A percentile compares a stretch with the other conserved stretches of the same genome.
phyloP scores from a whole-genome alignment of 2,888 invertebrate species.

The Pristionchus japonicus region DNA sequence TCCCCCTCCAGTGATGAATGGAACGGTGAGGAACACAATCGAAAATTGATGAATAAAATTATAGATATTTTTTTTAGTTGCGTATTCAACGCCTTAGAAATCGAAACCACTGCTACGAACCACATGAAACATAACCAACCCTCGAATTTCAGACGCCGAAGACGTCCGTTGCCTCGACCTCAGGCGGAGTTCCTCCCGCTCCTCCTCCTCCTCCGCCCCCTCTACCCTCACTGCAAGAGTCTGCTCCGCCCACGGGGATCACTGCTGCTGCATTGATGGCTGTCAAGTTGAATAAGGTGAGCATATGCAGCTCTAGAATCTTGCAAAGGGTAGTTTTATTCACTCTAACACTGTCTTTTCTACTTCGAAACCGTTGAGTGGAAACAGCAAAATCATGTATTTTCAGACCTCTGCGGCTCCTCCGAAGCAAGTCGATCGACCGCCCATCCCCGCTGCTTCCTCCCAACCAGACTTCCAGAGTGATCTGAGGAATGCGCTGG shows the following conservation, averaged over 20 bases:
- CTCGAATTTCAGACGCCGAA: conserved; percentile 9
- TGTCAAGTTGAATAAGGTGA: conserved; percentile 55
- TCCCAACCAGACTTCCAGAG: conserved; percentile 70
- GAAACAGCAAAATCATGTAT: not conserved
- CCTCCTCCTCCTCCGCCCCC: conserved; percentile 76
- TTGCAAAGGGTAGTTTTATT: no score
- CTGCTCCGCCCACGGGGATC: conserved; percentile 50
- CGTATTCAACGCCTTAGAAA: not conserved
- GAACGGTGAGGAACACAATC: not conserved
- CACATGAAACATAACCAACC: not conserved
- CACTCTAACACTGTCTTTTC: not conserved
- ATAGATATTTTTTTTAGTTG: not conserved
- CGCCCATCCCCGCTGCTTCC: not conserved
- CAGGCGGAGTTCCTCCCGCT: conserved; percentile 56
- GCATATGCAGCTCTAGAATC: no score
- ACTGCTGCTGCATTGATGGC: conserved; percentile 57
- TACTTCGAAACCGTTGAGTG: not conserved
- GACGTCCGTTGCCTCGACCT: conserved; percentile 52
- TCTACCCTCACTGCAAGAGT: conserved; percentile 72
- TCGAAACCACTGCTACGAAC: not conserved
- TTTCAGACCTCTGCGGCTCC: not conserved
- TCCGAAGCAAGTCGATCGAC: not conserved
- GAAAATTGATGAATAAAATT: not conserved
- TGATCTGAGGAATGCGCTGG: conserved; percentile 73
- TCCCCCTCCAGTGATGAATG: conserved; percentile 56